Evolutionary conservation across 2,888 invertebrate species (phyloP).

Genomic region (Oligia fasciuncula): DNA sequence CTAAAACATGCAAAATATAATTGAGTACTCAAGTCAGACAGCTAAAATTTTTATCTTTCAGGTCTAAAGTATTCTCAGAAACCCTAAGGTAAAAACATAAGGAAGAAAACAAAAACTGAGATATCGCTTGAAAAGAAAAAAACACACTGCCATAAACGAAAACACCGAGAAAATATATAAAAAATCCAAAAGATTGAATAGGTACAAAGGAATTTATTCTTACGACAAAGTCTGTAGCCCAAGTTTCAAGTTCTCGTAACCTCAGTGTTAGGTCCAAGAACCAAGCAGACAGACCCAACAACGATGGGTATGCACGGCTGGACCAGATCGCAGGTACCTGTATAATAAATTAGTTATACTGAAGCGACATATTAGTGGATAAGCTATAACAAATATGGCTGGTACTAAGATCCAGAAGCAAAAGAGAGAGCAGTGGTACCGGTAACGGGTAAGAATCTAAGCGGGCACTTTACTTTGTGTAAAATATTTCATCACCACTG

Average conservation of each 20-base stretch:
- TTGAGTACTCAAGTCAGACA: not conserved
- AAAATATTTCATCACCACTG: too few relatives aligned
- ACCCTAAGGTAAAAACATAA: not conserved
- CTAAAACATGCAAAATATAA: constrained; percentile 81
- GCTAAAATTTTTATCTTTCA: not conserved
- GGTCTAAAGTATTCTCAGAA: not conserved
- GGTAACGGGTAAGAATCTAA: too few relatives aligned
- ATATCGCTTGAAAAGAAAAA: not conserved
- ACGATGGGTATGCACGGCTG: constrained; percentile 96
- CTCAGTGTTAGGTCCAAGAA: constrained; percentile 97
- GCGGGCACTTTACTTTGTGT: too few relatives aligned
- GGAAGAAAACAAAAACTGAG: too few relatives aligned
- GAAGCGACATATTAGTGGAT: not conserved
- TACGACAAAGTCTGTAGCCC: constrained; percentile 98
- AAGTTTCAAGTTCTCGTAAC: constrained; percentile 96
- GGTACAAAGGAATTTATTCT: constrained; percentile 66
- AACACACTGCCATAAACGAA: not conserved
- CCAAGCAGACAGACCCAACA: constrained; percentile 96
- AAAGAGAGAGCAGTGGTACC: not conserved
- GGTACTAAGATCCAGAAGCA: not conserved
- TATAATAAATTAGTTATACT: not conserved
- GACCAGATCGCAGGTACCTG: constrained; percentile 96
- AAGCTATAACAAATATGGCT: too few relatives aligned
- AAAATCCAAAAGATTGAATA: not conserved
- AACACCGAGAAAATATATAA: not conserved